Base-by-base conservation (phyloP, 2,888 invertebrate species). In the Pyrgus malvae region DNA sequence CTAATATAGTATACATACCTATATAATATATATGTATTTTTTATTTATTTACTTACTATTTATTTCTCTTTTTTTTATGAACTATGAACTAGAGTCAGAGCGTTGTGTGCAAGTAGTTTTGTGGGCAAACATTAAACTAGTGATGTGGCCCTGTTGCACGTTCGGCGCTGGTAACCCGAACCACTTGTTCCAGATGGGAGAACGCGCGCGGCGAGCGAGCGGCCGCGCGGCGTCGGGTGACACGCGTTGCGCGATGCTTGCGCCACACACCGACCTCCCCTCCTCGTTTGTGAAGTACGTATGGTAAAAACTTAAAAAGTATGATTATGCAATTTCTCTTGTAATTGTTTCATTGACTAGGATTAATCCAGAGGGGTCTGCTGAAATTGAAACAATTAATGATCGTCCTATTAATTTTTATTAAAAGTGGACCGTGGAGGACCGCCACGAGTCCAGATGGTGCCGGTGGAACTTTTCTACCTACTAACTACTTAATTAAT, bases 131-230 rank as follows among this genome's bases (percentile, higher is more conserved):
- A 35, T 35, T 40, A 11, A 11, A 29, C 2, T 16, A 49, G 16
- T 50, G 25, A 37, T 37, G 31, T 35, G 50, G 23, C 50, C 25
- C 46, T 27, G 54, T 16, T 38, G n/a, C n/a, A n/a, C 12, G 17
- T 21, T 29, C 14, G 42, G 41, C 38, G 41, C 41, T 66, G 67
- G 78, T 84, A 84, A 86, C 72, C 48, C 48, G 68, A 81, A 69
- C 69, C 65, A 60, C 60, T 59, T 81, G 80, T 89, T 88, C 66
- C 80, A 89, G 89, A 90, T 90, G 89, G 89, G 78, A 70, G 84
- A 76, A 65, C 76, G 78, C 72, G 78, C 78, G 74, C 78, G 78
- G 77, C 77, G 79, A 76, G 72, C 76, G 73, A 77, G 74, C 81
- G 76, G 76, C 80, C 78, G 76, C 72, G 72, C 74, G 79, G 83